These are phyloP conservation scores for Spilogale gracilis DNA, from an alignment of 2,113 vertebrate genomes.

Conservation along the genomic window DNA sequence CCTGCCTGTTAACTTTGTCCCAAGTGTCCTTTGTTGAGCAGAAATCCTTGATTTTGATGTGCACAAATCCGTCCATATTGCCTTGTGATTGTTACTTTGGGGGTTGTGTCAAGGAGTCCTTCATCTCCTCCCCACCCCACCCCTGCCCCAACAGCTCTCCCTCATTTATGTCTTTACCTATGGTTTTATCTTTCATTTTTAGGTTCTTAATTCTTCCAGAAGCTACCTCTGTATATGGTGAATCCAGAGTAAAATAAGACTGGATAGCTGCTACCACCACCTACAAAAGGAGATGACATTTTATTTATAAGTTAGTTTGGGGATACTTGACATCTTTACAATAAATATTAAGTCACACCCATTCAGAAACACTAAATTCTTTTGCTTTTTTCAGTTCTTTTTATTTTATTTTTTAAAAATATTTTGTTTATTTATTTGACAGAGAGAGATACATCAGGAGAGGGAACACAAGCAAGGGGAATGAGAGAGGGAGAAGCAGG, in stretches of 20 bases:
- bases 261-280: neutral
- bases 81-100: neutral
- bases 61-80: neutral
- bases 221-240: neutral
- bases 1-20: neutral
- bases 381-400: neutral
- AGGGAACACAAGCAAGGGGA: no score
- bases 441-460: no score
- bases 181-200: neutral
- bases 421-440: no score
- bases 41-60: neutral
- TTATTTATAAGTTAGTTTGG: neutral
- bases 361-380: neutral
- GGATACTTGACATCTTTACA: neutral
- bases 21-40: neutral
- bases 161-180: neutral
- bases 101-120: neutral
- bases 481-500: no score
- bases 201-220: neutral
- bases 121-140: no score
- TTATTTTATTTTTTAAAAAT: no score
- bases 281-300: neutral
- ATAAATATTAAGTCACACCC: neutral
- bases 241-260: neutral
- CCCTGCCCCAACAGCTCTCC: neutral